Evolutionary conservation across 2,797 vertebrate species (phyloP), one percentile per base, ranked within the genome.

Genomic region (Lepidocolaptes lacrymiger): DNA sequence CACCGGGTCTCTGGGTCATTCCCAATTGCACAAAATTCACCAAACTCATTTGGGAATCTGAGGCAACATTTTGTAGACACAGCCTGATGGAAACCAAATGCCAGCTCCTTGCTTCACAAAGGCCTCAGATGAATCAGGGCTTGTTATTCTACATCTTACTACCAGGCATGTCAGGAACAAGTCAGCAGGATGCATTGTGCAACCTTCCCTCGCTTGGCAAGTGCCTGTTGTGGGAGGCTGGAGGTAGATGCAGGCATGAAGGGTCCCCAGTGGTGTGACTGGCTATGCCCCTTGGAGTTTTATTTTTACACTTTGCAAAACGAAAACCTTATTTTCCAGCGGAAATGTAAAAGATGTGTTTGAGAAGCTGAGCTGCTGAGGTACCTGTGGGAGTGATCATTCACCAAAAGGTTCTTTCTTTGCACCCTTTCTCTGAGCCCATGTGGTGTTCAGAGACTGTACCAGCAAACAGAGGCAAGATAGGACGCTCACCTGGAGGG

Each of bases 391-490:
- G 30, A 71, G 22, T 39, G 63, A 24, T 2, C 13, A 2, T 41
- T 55, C 74, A 54, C 16, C 37, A 34, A 8, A 75, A 56, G 10
- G 2, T 56, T 34, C 19, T 37, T 76, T 39, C 61, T 30, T 56
- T 36, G 30, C 48, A 51, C 7, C n/a, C 43, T 63, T 91, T 59
- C 55, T 46, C 46, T 52, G 74, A 75, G 85, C 17, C 62, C 54
- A 19, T 12, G 49, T 18, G 30, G 27, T 0, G 0, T 27, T 76
- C 51, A 54, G 81, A 78, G 54, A 13, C 49, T 0, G 0, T 6
- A 12, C 4, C 66, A 67, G 68, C 63, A 39, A 48, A 34, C 44
- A 49, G n/a, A 37, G 69, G 36, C 39, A 71, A 79, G 64, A 30
- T 55, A 67, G 85, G 64, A n/a, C 59, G 52, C 46, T 61, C 4